Evolutionary conservation across 2,797 vertebrate species (phyloP), one percentile per base, ranked within the genome.

Genomic region (Bothrops alternatus): DNA sequence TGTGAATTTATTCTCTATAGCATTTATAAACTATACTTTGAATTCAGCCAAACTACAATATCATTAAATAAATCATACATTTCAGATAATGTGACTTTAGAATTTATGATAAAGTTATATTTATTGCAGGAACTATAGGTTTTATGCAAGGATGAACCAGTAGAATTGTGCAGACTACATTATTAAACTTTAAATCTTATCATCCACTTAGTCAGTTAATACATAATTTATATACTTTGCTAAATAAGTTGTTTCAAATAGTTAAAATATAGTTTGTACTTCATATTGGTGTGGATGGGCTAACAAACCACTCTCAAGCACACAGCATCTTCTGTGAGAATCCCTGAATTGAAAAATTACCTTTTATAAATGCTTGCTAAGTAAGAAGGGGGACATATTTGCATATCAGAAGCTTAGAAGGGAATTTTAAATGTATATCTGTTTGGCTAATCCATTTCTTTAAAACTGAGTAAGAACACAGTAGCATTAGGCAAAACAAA

Each of bases 341-440:
- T 47, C 86, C 93, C 94, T 94, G 91, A 95, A 93, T n/a, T 2
- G 86, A 92, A 60, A 88, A 94, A 91, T 57, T 28, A 53, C 47
- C 25, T 23, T 94, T 94, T 90, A 89, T 87, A 92, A 90, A 58
- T 13, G 20, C 42, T 63, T 12, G 10, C 58, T 65, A 65, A 90
- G 25, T 28, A 85, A 73, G 13, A 69, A n/a, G 6, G 20, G 37
- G 73, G 6, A 12, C 37, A 61, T 88, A 61, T 61, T 58, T 88
- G 47, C 57, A 60, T 13, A 88, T 25, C 32, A 12, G 60, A 88
- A 88, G 25, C 57, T 26, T 50, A 16, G 58, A 47, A 63, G 25
- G 20, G 89, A n/a, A 87, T 58, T 61, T 92, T n/a, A 85, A 42
- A 82, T 18, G n/a, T 26, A 16, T 25, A 42, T 47, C 5, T 86